Evolutionary conservation across 1,140 invertebrate species (phyloP).

Genomic region (Eufriesea mexicana): DNA sequence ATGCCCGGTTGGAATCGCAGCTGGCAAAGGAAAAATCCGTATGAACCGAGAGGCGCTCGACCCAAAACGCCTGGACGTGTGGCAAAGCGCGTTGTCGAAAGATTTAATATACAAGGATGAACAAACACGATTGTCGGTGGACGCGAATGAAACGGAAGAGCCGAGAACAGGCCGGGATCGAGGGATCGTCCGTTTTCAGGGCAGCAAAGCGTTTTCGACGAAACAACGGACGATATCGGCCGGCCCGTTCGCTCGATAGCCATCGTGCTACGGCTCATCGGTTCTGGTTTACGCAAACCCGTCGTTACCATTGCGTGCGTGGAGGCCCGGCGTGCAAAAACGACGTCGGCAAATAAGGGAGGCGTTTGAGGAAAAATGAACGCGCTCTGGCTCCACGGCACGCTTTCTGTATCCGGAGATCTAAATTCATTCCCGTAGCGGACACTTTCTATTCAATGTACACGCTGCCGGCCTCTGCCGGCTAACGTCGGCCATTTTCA

Average conservation of each 20-base stretch:
- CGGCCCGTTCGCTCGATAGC: slow-evolving; percentile 6
- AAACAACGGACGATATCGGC: neutral
- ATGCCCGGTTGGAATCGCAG: no score
- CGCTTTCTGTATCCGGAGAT: neutral
- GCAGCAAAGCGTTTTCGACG: slow-evolving; percentile 4
- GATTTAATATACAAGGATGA: slow-evolving; percentile 18
- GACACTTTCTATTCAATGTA: slow-evolving; percentile 25
- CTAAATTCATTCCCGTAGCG: slow-evolving; percentile 20
- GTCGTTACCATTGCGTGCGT: neutral
- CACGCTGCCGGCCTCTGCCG: neutral
- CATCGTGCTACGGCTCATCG: neutral
- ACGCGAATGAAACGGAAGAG: slow-evolving; percentile 11
- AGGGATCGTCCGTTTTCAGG: slow-evolving; percentile 15
- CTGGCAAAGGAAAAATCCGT: no score
- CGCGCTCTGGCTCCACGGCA: no score
- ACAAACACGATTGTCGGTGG: neutral
- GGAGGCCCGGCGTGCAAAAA: neutral
- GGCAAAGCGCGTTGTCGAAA: neutral
- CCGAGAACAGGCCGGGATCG: slow-evolving; percentile 6
- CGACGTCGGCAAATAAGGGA: neutral
- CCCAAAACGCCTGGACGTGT: neutral
- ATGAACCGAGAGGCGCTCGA: no score
- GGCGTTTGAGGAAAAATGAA: neutral
- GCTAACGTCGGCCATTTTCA: neutral
- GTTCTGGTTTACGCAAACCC: slow-evolving; percentile 5